Evolutionary conservation across 2,797 vertebrate genomes (phyloP), one percentile per base, ranked within the genome.

Genomic region (Enteromius unitaeniatus): DNA sequence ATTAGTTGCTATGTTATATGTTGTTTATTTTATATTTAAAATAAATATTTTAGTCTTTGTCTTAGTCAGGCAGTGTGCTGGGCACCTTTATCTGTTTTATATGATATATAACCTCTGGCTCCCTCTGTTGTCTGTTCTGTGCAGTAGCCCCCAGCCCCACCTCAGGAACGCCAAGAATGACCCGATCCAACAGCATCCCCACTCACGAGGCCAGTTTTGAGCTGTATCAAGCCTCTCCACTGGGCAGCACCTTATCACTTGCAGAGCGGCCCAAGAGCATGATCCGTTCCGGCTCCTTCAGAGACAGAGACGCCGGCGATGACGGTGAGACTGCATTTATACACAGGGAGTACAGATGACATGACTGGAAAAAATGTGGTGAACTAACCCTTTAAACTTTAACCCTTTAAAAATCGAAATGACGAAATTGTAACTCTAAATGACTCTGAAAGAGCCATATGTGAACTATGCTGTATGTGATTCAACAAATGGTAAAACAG

Each of bases 131-230:
- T 86, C 67, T 82, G 68, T 83, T n/a, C 13, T 70, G 49, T 78
- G 55, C 86, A 93, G 92, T 92, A 95, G 90, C 91, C 40, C 89
- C 93, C 49, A 93, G 93, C 47, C 97, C 97, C 87, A 94, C 95
- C 1, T 85, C 95, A 17, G 81, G 95, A 87, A 90, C 96, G 85
- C 96, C 97, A 0, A 96, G 96, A 90, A 99, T 99, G 96, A 97
- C 95, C 87, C 96, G 98, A 78, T 99, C 98, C 92, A 99, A 98
- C 96, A 99, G 98, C 95, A 99, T 99, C 92, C 98, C 97, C 47
- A 95, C 97, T 78, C 98, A 97, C 2, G 97, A 99, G 68, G 94
- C 96, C 85, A 95, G 96, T 76, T 94, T 97, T 87, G 97, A 98
- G 91, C 95, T 97, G 86, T 97, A 96, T 82, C 94, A 94, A 65